A percentile compares a stretch with the other conserved stretches of the same genome.
phyloP scores from a whole-genome alignment of 2,113 vertebrate genomes.

The Arothron firmamentum region DNA sequence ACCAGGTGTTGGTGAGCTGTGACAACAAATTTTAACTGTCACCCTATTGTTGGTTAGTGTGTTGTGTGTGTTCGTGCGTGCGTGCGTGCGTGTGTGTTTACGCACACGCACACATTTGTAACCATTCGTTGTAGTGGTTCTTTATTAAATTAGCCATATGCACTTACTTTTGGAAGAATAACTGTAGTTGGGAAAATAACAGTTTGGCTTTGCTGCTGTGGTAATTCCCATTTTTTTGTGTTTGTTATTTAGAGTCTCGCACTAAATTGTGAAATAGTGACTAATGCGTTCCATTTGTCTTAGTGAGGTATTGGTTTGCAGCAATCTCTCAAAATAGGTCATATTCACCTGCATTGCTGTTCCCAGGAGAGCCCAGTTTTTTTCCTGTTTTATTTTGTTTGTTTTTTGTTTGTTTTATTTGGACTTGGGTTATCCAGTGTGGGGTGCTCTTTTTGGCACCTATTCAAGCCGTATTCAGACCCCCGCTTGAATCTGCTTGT shows the following conservation, averaged over 20 bases:
- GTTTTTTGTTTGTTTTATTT: too few species aligned
- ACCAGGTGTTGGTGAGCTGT: slow-evolving; percentile 42
- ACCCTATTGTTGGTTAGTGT: slow-evolving; percentile 19
- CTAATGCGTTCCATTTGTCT: neutral
- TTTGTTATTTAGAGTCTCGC: too few species aligned
- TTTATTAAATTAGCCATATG: neutral
- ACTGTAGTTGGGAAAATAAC: too few species aligned
- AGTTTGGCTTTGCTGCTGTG: too few species aligned
- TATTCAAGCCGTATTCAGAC: slow-evolving; percentile 37
- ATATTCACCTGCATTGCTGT: slow-evolving; percentile 4
- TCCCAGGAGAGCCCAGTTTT: neutral
- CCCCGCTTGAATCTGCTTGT: slow-evolving; percentile 51
- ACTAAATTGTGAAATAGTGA: too few species aligned
- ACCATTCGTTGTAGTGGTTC: neutral
- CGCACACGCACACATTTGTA: neutral
- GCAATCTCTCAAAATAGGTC: neutral
- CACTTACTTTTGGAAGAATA: slow-evolving; percentile 2
- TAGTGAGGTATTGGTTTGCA: neutral
- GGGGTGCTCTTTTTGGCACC: slow-evolving; percentile 38
- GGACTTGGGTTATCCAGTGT: slow-evolving; percentile 7
- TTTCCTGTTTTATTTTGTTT: neutral
- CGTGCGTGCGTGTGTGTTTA: slow-evolving; percentile 10
- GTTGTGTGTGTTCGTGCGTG: slow-evolving; percentile 11
- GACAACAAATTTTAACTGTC: slow-evolving; percentile 40
- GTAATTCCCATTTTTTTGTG: too few species aligned